These are phyloP conservation scores for Darevskia mixta DNA, from an alignment of 2,797 vertebrate species.

Conservation along the genomic window DNA sequence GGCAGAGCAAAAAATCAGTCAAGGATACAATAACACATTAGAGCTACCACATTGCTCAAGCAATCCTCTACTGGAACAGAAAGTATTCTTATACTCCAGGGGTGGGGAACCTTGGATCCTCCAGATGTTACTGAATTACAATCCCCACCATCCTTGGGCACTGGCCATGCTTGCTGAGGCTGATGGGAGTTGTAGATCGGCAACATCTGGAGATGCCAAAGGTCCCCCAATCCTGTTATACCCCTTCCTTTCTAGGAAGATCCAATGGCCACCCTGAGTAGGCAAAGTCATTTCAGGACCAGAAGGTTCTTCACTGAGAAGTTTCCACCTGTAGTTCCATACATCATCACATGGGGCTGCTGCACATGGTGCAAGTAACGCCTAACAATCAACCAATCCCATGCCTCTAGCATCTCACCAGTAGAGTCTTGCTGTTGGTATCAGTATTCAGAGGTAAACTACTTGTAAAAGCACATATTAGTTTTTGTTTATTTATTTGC, in stretches of 20 bases:
- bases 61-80: neutral
- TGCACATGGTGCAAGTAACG: neutral
- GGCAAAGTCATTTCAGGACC: neutral
- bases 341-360: neutral
- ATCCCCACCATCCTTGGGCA: too few relatives aligned
- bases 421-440: neutral
- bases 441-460: neutral
- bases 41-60: neutral
- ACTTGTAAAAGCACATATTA: slow-evolving; percentile 11
- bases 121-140: too few relatives aligned
- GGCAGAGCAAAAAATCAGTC: neutral
- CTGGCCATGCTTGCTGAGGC: too few relatives aligned
- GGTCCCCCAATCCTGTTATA: too few relatives aligned
- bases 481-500: slow-evolving; percentile 38
- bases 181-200: too few relatives aligned
- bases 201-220: too few relatives aligned
- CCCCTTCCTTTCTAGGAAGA: neutral
- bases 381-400: too few relatives aligned
- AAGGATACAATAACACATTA: neutral
- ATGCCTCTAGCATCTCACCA: slow-evolving; percentile 17
- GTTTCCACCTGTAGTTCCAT: neutral
- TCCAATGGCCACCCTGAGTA: neutral
- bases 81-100: neutral
- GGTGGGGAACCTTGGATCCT: too few relatives aligned
- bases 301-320: neutral